phyloP scores from a whole-genome alignment of 2,888 invertebrate species.

The Megamerina dolium region DNA sequence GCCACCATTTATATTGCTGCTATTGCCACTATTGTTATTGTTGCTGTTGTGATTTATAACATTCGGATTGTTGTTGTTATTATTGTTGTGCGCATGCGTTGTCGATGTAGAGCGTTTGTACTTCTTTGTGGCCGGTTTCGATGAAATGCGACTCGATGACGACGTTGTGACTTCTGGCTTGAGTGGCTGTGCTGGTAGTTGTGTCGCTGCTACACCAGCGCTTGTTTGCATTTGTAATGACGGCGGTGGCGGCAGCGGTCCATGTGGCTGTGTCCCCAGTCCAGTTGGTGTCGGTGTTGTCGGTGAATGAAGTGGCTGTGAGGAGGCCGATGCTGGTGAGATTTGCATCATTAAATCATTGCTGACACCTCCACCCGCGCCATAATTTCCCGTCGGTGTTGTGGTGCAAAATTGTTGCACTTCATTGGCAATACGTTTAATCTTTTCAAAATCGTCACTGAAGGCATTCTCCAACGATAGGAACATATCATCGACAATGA shows the following conservation, averaged over 20 bases:
- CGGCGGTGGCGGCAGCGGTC: slow-evolving; percentile 6
- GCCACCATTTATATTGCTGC: slow-evolving; percentile 27
- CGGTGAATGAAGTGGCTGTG: slow-evolving; percentile 40
- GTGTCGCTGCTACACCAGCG: slow-evolving; percentile 15
- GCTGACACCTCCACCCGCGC: no score
- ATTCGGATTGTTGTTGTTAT: slow-evolving; percentile 50
- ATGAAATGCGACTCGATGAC: slow-evolving; percentile 28
- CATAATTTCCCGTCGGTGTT: slow-evolving; percentile 37
- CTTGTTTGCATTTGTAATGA: slow-evolving; percentile 16
- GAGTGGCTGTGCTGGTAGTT: slow-evolving; percentile 51
- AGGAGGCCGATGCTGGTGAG: slow-evolving; percentile 38
- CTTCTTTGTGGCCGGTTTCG: slow-evolving; percentile 53
- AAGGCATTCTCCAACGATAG: slow-evolving; percentile 49
- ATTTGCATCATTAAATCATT: slow-evolving; percentile 45
- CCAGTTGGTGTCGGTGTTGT: slow-evolving; percentile 25
- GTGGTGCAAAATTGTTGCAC: slow-evolving; percentile 64
- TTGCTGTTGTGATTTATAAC: slow-evolving; percentile 42
- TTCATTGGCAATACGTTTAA: slow-evolving; percentile 77
- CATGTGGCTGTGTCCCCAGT: slow-evolving; percentile 23
- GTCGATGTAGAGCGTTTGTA: slow-evolving; percentile 58
- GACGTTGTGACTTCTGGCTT: slow-evolving; percentile 58
- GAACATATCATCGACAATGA: slow-evolving; percentile 50
- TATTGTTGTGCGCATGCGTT: slow-evolving; percentile 39
- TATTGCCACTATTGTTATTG: slow-evolving; percentile 27
- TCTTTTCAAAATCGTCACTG: slow-evolving; percentile 77